Conservation (phyloP, 2,113 vertebrate species). For the Phrynosoma platyrhinos region DNA sequence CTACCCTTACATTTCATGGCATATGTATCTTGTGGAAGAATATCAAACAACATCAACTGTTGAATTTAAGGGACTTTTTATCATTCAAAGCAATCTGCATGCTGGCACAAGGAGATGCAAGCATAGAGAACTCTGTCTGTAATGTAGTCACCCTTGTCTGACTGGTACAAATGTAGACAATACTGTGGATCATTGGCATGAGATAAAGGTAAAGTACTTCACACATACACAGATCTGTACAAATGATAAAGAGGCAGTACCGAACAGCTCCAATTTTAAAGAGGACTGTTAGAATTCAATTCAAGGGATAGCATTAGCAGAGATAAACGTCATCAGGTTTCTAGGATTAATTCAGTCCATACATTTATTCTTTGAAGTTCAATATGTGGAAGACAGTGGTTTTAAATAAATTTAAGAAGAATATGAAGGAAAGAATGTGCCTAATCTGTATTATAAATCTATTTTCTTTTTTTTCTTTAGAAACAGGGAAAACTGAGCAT, state of each 20-base stretch:
- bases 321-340: neutral
- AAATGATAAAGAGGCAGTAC: constrained; percentile 9
- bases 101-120: neutral
- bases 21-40: neutral
- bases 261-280: neutral
- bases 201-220: constrained; percentile 10
- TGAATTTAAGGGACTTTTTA: neutral
- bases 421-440: neutral
- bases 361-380: neutral
- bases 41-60: neutral
- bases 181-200: neutral
- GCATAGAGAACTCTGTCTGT: neutral
- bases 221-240: constrained; percentile 2
- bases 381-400: constrained; percentile 2
- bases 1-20: neutral
- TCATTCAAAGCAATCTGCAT: too few species aligned
- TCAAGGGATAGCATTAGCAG: neutral
- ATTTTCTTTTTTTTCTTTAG: constrained; percentile 9
- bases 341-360: constrained; percentile 11
- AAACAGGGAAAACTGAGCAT: neutral
- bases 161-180: neutral
- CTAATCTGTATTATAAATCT: neutral
- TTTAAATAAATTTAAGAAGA: constrained; percentile 13
- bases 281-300: neutral
- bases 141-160: neutral